Evolutionary conservation across 2,888 invertebrate species (phyloP).

Genomic region (Pseudococcus viburni): DNA sequence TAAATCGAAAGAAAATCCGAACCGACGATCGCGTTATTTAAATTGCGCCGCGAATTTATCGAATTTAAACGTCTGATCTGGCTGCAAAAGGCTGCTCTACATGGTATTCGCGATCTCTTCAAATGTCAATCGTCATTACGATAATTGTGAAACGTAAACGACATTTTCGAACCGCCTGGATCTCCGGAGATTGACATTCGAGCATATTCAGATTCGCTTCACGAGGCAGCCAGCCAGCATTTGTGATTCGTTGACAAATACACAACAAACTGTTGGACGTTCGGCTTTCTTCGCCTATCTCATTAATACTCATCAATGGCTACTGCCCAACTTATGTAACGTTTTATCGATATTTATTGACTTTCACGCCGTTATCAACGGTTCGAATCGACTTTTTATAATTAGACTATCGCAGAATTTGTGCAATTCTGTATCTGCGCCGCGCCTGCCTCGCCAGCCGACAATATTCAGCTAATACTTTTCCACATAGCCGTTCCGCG

Average conservation of each 20-base stretch:
- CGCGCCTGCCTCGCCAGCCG: not conserved
- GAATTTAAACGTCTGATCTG: not conserved
- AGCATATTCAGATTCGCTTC: not conserved
- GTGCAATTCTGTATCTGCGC: slow-evolving; percentile 32
- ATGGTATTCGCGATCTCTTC: not conserved
- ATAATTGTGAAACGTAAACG: slow-evolving; percentile 42
- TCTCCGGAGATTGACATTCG: not conserved
- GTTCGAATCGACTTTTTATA: slow-evolving; percentile 57
- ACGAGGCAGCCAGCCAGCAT: not conserved
- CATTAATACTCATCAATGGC: slow-evolving; percentile 59
- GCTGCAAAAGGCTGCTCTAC: slow-evolving; percentile 11
- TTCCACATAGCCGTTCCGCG: slow-evolving; percentile 26
- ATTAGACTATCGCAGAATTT: slow-evolving; percentile 53
- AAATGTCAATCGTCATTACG: slow-evolving; percentile 45
- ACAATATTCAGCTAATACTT: slow-evolving; percentile 47
- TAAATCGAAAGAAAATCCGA: slow-evolving; percentile 22
- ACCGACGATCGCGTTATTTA: not conserved
- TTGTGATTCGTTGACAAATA: slow-evolving; percentile 29
- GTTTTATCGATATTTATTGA: slow-evolving; percentile 65
- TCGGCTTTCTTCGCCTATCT: not conserved
- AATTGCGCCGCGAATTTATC: slow-evolving; percentile 38
- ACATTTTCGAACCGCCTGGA: not conserved
- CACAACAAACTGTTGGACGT: slow-evolving; percentile 8
- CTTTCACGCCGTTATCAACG: slow-evolving; percentile 62
- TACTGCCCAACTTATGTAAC: slow-evolving; percentile 58